These are phyloP conservation scores for Diaperis boleti DNA, from an alignment of 2,888 invertebrate species.

Conservation along the genomic window DNA sequence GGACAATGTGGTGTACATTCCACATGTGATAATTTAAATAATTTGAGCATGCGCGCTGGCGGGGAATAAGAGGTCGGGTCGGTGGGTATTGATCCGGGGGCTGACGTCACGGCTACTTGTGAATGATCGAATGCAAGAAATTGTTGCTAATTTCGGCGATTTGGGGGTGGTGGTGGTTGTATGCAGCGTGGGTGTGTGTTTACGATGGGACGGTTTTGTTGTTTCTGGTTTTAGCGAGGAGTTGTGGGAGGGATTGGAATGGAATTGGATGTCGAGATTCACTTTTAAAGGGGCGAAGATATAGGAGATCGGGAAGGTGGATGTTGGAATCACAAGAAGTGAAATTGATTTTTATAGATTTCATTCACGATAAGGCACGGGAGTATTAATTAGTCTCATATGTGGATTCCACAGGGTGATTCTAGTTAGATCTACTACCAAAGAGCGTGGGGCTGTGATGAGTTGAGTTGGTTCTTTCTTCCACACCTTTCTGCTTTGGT, in stretches of 20 bases:
- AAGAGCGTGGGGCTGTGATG: too few species aligned
- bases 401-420: too few species aligned
- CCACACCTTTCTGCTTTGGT: too few species aligned
- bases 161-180: not conserved
- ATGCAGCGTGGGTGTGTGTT: constrained; percentile 29
- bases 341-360: too few species aligned
- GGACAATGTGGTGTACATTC: constrained; percentile 45
- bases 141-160: constrained; percentile 57
- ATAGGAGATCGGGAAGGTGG: too few species aligned
- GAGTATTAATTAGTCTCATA: too few species aligned
- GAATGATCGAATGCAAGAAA: constrained; percentile 63
- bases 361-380: too few species aligned
- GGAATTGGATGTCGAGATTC: too few species aligned
- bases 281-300: too few species aligned
- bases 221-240: constrained; percentile 6
- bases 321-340: too few species aligned
- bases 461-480: too few species aligned
- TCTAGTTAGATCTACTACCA: too few species aligned
- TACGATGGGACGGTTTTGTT: constrained; percentile 24
- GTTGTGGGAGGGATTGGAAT: constrained; percentile 1
- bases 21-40: constrained; percentile 56
- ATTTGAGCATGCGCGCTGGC: constrained; percentile 47
- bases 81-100: constrained; percentile 59
- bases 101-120: constrained; percentile 63
- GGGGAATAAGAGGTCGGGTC: constrained; percentile 48